Base-by-base conservation (phyloP, 2,888 invertebrate genomes). In the Hydraecia micacea region DNA sequence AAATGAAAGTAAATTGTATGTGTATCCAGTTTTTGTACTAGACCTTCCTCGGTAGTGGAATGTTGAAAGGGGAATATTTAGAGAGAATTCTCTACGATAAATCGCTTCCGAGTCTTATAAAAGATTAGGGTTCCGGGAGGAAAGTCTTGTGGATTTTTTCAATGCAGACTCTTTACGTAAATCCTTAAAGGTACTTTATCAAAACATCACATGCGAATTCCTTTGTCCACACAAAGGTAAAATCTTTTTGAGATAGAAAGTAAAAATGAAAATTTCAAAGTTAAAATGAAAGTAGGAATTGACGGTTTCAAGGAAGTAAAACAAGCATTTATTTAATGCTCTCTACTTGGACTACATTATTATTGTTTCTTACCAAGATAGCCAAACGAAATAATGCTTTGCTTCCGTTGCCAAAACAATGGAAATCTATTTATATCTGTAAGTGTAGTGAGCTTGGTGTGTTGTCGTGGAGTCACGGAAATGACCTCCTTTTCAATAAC, bases 21-120 rank as follows among this genome's bases (percentile, higher is more conserved):
- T 81, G 67, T 73, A 87, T 78, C 62, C 75, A 77, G 75, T 81
- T 79, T 88, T 84, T 80, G 58, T 75, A 67, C 70, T 80, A 81
- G 74, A 76, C 75, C 73, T 75, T 72, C 60, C 36, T 49, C 39
- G 62, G 67, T 78, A 72, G 66, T 71, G 80, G 86, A 88, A 85
- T 83, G 83, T 82, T 70, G 86, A 82, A 85, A 83, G 75, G 81
- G 77, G 80, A 83, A 85, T 85, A 80, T 83, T 84, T 76, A 76
- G 69, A 84, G 71, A 77, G 77, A 85, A 78, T 79, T 79, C 77
- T 74, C 74, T 65, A 74, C 77, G 76, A 83, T 87, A 88, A 89
- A 89, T 89, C 75, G 86, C 73, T 83, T 81, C 88, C 80, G 77
- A 80, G 74, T 81, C 83, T 84, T 83, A 87, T 80, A 88, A 89